Evolutionary conservation across 2,888 invertebrate species (phyloP), one percentile per base, ranked within the genome.

Genomic region (Phania funesta): DNA sequence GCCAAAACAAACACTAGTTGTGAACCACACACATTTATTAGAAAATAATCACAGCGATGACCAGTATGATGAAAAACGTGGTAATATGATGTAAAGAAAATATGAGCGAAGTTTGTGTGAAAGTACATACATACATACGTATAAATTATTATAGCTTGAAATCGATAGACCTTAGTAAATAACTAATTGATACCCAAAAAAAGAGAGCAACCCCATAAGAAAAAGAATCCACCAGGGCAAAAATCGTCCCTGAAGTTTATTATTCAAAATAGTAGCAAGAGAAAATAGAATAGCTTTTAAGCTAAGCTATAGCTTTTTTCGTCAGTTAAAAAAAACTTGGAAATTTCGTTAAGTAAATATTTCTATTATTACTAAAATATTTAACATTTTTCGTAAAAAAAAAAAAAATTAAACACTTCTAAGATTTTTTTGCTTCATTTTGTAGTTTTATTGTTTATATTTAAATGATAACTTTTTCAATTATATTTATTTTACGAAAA

Each of bases 401-500:
- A n/a, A n/a, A n/a, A 54, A 64, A 48, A 80, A 74, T 70, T 80
- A 70, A 74, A 70, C 68, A 75, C 54, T 70, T 41, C 7, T 13
- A 20, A 13, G 7, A 44, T 56, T 74, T 65, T 80, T 75, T 62
- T 46, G 71, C 32, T 48, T 65, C 52, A 52, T 67, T 80, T 58
- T 56, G 20, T 71, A 41, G 18, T 70, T 76, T 76, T 67, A 65
- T 71, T 77, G 65, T 81, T 68, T 70, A 67, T 77, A 71, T 81
- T 70, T 60, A 77, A 76, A 77, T 71, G 24, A 76, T 65, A 70
- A 71, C 76, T 76, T 71, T 70, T 75, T 70, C 38, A 75, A 64
- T 80, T 75, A 38, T 20, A 65, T 67, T 77, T 64, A 56, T 77
- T 60, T 79, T 79, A 79, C 71, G 78, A 79, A 79, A 79, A 79